Evolutionary conservation across 2,888 invertebrate genomes (phyloP).

Genomic region (Callyntrura guangdongensis): DNA sequence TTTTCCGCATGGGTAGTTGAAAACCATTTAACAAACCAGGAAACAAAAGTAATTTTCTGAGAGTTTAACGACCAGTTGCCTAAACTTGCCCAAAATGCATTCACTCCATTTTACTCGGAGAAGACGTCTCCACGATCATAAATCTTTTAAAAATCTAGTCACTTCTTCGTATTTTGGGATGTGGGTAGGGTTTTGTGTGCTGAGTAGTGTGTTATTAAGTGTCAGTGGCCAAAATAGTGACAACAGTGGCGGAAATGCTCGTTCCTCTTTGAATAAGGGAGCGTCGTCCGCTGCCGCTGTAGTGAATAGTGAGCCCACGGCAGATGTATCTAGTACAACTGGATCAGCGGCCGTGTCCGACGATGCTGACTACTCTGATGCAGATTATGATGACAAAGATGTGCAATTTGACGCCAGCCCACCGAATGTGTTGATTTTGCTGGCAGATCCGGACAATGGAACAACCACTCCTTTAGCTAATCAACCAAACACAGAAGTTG

Average conservation of each 20-base stretch:
- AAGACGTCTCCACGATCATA: neutral
- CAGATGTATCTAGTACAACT: neutral
- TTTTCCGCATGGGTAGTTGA: no score
- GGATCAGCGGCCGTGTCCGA: constrained; percentile 43
- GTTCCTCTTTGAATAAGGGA: neutral
- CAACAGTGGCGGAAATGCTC: neutral
- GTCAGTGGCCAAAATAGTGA: constrained; percentile 62
- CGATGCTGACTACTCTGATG: constrained; percentile 76
- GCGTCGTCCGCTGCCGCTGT: constrained; percentile 57
- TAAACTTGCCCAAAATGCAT: constrained; percentile 41
- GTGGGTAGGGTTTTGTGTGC: constrained; percentile 23
- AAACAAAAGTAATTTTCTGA: no score
- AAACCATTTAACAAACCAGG: no score
- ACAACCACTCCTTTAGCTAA: constrained; percentile 76
- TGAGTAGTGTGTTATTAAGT: constrained; percentile 46
- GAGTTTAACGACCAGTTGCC: no score
- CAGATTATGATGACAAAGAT: constrained; percentile 78
- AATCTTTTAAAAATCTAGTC: constrained; percentile 67
- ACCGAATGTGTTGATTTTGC: constrained; percentile 80
- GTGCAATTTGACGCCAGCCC: constrained; percentile 80
- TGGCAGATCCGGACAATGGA: constrained; percentile 77
- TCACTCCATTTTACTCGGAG: neutral
- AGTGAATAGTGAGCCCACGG: constrained; percentile 44
- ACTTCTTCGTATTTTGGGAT: constrained; percentile 27
- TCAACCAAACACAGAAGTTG: constrained; percentile 78